Evolutionary conservation across 2,113 vertebrate genomes (phyloP).

Genomic region (Danio rerio): GRCz12tu NC_133187.1:26956001-26956500

Average conservation of each 20-base stretch:
- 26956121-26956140: slow-evolving; percentile 48
- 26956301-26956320: slow-evolving; percentile 5
- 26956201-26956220: slow-evolving; percentile 43
- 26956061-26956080: slow-evolving; percentile 28
- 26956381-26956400: slow-evolving; percentile 21
- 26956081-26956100: slow-evolving; percentile 37
- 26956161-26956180: slow-evolving; percentile 37
- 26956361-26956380: slow-evolving; percentile 31
- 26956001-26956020: slow-evolving; percentile 13
- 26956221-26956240: slow-evolving; percentile 30
- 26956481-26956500: neutral
- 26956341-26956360: slow-evolving; percentile 27
- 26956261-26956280: slow-evolving; percentile 29
- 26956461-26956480: slow-evolving; percentile 8
- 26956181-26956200: slow-evolving; percentile 34
- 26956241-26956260: slow-evolving; percentile 32
- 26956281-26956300: slow-evolving; percentile 20
- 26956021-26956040: slow-evolving; percentile 38
- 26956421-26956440: slow-evolving; percentile 23
- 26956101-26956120: slow-evolving; percentile 11
- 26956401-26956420: slow-evolving; percentile 12
- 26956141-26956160: slow-evolving; percentile 17
- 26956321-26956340: slow-evolving; percentile 21
- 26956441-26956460: neutral
- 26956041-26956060: slow-evolving; percentile 22